Conservation (phyloP, 2,113 vertebrate genomes). For the Choloepus hoffmanni region DNA sequence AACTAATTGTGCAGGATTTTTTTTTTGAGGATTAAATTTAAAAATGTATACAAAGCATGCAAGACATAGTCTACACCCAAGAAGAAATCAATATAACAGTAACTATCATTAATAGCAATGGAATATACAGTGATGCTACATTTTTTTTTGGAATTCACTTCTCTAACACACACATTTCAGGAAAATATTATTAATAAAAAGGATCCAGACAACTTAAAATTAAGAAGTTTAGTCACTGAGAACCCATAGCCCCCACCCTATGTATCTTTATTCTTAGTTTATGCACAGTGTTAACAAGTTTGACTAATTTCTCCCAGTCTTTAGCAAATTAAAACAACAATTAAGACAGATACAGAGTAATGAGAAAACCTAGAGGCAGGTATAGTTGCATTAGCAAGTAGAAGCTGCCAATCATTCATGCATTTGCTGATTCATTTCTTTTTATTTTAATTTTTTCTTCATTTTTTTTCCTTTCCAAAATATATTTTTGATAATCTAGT, state of each 20-base stretch:
- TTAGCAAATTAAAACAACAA: background rate
- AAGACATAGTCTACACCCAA: background rate
- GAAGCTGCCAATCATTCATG: background rate
- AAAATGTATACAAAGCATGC: background rate
- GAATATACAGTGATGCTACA: background rate
- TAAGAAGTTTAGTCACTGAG: background rate
- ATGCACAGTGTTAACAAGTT: background rate
- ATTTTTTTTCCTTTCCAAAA: background rate
- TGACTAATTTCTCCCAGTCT: background rate
- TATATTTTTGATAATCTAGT: background rate
- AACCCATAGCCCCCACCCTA: rapidly evolving
- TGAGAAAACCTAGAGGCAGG: background rate
- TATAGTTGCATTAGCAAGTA: background rate
- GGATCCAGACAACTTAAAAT: background rate
- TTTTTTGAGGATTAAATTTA: background rate
- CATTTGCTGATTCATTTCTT: background rate
- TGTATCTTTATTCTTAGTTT: background rate
- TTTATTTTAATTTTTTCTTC: background rate
- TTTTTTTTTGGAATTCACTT: background rate
- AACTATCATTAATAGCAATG: background rate
- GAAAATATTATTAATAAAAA: background rate
- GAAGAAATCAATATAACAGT: background rate
- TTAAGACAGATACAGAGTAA: rapidly evolving
- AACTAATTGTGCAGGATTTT: background rate
- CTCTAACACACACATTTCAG: background rate